Evolutionary conservation across 2,888 invertebrate species (phyloP).

Genomic region (Augochlorella aurata): DNA sequence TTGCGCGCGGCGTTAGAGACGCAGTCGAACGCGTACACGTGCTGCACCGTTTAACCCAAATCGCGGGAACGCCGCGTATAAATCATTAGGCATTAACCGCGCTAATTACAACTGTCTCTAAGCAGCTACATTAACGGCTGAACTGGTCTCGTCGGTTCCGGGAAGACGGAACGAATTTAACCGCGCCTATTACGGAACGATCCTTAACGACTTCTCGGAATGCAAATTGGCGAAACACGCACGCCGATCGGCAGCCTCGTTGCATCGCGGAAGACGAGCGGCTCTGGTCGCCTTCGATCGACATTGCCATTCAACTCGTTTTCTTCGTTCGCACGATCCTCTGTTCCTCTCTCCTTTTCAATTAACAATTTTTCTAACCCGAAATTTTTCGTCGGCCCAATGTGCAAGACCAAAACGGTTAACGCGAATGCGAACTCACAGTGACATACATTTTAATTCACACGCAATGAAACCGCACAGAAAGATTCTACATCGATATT

Average conservation of each 20-base stretch:
- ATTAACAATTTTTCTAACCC: no score
- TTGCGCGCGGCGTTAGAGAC: slow-evolving; percentile 29
- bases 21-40: slow-evolving; percentile 49
- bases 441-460: no score
- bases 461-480: no score
- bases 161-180: slow-evolving; percentile 57
- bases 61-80: slow-evolving; percentile 71
- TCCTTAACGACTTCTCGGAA: slow-evolving; percentile 61
- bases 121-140: slow-evolving; percentile 74
- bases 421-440: no score
- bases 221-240: slow-evolving; percentile 38
- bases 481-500: no score
- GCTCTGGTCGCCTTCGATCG: not conserved
- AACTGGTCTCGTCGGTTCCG: slow-evolving; percentile 48
- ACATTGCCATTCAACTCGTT: not conserved
- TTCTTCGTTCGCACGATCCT: no score
- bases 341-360: no score
- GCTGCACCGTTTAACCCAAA: slow-evolving; percentile 74
- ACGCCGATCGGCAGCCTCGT: not conserved
- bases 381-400: no score
- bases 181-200: slow-evolving; percentile 51
- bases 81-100: slow-evolving; percentile 77
- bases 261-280: slow-evolving; percentile 3
- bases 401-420: no score
- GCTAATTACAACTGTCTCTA: slow-evolving; percentile 77